Conservation (phyloP, 1,140 invertebrate species). For the Grapholita molesta region DNA sequence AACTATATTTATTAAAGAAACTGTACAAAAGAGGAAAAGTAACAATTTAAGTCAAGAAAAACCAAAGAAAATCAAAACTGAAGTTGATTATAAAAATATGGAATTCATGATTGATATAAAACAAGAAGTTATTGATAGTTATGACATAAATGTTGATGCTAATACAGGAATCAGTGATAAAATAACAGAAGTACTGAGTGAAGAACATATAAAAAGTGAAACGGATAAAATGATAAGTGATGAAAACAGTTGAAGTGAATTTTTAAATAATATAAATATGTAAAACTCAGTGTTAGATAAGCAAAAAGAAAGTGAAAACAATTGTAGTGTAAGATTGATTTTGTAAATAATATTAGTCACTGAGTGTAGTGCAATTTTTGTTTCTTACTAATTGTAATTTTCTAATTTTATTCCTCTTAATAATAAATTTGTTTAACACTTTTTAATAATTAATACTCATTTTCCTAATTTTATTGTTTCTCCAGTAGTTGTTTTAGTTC, state of each 20-base stretch:
- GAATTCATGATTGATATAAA: no score
- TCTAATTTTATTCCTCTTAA: no score
- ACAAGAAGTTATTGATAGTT: neutral
- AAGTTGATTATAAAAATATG: neutral
- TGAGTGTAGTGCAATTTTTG: no score
- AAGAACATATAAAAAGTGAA: neutral
- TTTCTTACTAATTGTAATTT: no score
- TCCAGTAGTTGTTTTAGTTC: no score
- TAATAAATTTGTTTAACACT: no score
- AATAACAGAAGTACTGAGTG: neutral
- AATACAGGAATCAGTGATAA: neutral
- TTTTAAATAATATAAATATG: neutral
- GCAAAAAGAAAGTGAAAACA: neutral
- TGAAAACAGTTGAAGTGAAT: neutral
- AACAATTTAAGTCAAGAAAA: neutral
- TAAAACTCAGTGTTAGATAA: neutral
- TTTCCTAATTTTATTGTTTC: no score
- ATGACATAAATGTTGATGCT: neutral
- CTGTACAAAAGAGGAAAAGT: neutral
- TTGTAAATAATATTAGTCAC: no score
- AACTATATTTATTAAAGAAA: neutral
- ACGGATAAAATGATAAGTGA: neutral
- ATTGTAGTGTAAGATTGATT: no score
- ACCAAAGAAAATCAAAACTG: neutral
- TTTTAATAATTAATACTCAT: no score